Percentiles rank a stretch among this genome's conserved stretches.
phyloP scores from a whole-genome alignment of 1,140 invertebrate species.

The Zaprionus ornatus region DNA sequence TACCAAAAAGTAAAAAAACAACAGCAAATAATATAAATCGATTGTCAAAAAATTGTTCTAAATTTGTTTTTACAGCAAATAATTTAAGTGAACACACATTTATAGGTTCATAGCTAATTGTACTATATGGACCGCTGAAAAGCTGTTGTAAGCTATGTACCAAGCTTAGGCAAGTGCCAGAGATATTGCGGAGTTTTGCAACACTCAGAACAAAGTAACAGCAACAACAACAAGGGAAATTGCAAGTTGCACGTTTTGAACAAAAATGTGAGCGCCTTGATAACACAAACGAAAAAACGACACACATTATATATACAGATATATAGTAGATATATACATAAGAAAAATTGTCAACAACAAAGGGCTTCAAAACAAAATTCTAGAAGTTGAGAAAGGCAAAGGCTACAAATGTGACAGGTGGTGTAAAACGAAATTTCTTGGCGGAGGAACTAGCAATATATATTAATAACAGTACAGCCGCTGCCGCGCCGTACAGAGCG shows the following conservation, averaged over 20 bases:
- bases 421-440: slow-evolving; percentile 47
- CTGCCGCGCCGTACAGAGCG: background rate
- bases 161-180: slow-evolving; percentile 10
- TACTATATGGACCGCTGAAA: background rate
- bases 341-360: slow-evolving; percentile 34
- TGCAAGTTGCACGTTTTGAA: slow-evolving; percentile 74
- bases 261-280: slow-evolving; percentile 57
- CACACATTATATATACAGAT: slow-evolving; percentile 16
- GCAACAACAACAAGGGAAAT: slow-evolving; percentile 43
- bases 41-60: slow-evolving; percentile 5
- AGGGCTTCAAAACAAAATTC: slow-evolving; percentile 51
- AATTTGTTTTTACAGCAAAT: background rate
- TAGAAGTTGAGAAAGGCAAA: slow-evolving; percentile 40
- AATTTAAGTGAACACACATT: background rate
- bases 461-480: slow-evolving; percentile 32
- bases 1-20: background rate
- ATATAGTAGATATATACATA: slow-evolving; percentile 20
- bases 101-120: slow-evolving; percentile 2
- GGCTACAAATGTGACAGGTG: slow-evolving; percentile 59
- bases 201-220: slow-evolving; percentile 23
- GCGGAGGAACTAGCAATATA: slow-evolving; percentile 52
- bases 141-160: slow-evolving; percentile 5
- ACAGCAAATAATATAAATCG: background rate
- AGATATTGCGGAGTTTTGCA: slow-evolving; percentile 22
- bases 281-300: slow-evolving; percentile 51